These are phyloP conservation scores for Bos taurus DNA, from an alignment of 2,113 vertebrate species.

Conservation along the genomic window ARS-UCD2.0 NC_037344.1:1134501-1135000, in stretches of 20 bases:
- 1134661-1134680: background rate
- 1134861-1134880: background rate
- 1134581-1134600: background rate
- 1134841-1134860: background rate
- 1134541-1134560: background rate
- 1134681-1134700: background rate
- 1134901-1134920: background rate
- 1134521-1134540: background rate
- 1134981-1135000: background rate
- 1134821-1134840: background rate
- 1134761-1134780: background rate
- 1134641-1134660: background rate
- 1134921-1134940: background rate
- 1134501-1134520: background rate
- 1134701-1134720: background rate
- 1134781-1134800: background rate
- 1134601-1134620: background rate
- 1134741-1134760: background rate
- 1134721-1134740: background rate
- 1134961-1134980: background rate
- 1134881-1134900: background rate
- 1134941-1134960: background rate
- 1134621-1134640: background rate
- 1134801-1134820: background rate
- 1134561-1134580: background rate